Evolutionary conservation across 2,797 vertebrate species (phyloP).

Genomic region (Picus viridis): DNA sequence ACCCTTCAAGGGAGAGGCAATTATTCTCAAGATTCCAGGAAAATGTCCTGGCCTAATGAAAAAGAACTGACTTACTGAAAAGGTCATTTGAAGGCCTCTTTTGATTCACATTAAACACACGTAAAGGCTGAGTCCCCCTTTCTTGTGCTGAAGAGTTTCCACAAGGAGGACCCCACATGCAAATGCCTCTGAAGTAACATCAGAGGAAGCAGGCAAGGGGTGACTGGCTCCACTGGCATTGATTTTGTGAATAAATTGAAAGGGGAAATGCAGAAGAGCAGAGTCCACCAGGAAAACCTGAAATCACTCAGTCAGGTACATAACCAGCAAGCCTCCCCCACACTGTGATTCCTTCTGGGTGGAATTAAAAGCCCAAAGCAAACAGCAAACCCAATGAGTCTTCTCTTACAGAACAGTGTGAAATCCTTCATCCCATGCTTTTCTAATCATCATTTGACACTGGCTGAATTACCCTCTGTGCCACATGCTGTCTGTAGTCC

Average conservation of each 20-base stretch:
- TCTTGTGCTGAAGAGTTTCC: neutral
- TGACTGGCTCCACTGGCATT: neutral
- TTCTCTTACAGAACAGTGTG: neutral
- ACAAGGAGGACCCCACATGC: neutral
- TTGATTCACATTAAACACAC: neutral
- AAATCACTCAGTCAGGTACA: conserved; percentile 32
- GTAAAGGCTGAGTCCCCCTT: neutral
- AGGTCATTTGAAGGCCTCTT: neutral
- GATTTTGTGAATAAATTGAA: conserved; percentile 4
- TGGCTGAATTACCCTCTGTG: neutral
- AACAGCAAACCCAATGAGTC: neutral
- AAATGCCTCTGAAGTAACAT: neutral
- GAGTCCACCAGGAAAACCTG: conserved; percentile 29
- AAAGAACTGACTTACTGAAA: neutral
- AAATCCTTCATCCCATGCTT: conserved; percentile 4
- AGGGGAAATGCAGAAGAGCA: neutral
- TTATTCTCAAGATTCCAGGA: neutral
- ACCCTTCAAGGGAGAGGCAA: neutral
- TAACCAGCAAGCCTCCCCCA: neutral
- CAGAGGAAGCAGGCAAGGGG: neutral
- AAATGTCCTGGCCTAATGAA: neutral
- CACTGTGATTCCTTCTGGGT: neutral
- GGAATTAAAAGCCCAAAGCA: neutral
- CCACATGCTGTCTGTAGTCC: neutral
- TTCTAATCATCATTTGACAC: neutral